Evolutionary conservation across 1,140 invertebrate species (phyloP), one percentile per base, ranked within the genome.

Genomic region (Spodoptera frugiperda): DNA sequence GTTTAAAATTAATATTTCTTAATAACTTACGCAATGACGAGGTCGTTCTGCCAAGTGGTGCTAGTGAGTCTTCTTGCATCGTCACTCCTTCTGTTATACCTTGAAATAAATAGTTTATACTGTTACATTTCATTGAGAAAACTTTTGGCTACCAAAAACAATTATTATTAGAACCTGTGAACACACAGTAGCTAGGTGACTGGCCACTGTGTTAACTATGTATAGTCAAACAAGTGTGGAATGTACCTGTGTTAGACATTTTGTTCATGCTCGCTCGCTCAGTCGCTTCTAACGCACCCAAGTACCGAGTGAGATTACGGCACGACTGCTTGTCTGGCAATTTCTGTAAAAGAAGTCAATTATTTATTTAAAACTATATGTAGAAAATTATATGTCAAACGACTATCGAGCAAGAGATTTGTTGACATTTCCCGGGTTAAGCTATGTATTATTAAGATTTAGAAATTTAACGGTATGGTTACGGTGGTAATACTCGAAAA

Each of bases 241-340:
- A n/a, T n/a, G 55, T 86, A 90, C 90, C 90, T 77, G 84, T 84
- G 33, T 83, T 81, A 5, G 91, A 92, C 71, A 91, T 85, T 81
- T 93, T 93, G 80, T 89, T 90, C 2, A 93, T 76, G 67, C 86
- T 90, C 6, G 84, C 74, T 3, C 88, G 81, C 71, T 91, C 91
- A 17, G 87, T 65, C 0, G 88, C 88, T 53, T 93, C 92, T 14
- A 93, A 74, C 4, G 89, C 83, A 4, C 92, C 91, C 10, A 93
- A 81, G 55, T 93, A 93, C 2, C 88, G 82, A 0, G 90, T 91
- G 0, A 93, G 72, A 19, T 93, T 92, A 2, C 92, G 80, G 44
- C 86, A 85, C 0, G 92, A 93, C 57, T 92, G 92, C 67, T 90
- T 93, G 46, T 93, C 91, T 0, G 89, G 85, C 59, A 92, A 57